phyloP scores from a whole-genome alignment of 1,140 invertebrate genomes.

The Trialeurodes vaporariorum region DNA sequence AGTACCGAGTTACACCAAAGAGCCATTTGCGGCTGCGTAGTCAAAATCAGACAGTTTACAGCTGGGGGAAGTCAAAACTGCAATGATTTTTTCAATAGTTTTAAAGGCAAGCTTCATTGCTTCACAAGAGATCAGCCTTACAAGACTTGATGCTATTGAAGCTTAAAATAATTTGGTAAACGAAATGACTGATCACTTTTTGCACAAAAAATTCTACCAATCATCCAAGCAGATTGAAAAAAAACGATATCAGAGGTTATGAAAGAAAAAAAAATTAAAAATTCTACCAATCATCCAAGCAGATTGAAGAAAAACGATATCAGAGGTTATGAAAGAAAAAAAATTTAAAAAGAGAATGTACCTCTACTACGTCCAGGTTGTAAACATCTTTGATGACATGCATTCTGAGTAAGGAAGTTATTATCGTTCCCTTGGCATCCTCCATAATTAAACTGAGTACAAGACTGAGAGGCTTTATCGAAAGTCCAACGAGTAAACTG shows the following conservation, averaged over 20 bases:
- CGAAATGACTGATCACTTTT: too few relatives aligned
- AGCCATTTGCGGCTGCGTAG: too few relatives aligned
- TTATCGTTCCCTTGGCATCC: constrained; percentile 86
- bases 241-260: background rate
- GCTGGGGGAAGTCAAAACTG: too few relatives aligned
- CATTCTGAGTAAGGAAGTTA: constrained; percentile 66
- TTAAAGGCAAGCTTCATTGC: too few relatives aligned
- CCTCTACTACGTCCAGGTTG: constrained; percentile 58
- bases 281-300: background rate
- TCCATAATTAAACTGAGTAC: constrained; percentile 70
- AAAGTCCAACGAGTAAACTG: constrained; percentile 72
- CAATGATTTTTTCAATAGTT: too few relatives aligned
- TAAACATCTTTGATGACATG: constrained; percentile 64
- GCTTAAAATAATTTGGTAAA: too few relatives aligned
- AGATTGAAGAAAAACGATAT: background rate
- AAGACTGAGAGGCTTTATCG: constrained; percentile 53
- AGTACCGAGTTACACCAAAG: too few relatives aligned
- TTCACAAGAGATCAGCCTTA: too few relatives aligned
- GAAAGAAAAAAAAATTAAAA: background rate
- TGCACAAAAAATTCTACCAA: background rate
- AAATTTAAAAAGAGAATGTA: constrained; percentile 27
- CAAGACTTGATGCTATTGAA: too few relatives aligned
- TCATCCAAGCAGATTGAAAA: background rate
- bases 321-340: background rate
- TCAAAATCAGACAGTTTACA: too few relatives aligned